Base-by-base conservation (phyloP, 2,888 invertebrate genomes). In the Calameuta filiformis region DNA sequence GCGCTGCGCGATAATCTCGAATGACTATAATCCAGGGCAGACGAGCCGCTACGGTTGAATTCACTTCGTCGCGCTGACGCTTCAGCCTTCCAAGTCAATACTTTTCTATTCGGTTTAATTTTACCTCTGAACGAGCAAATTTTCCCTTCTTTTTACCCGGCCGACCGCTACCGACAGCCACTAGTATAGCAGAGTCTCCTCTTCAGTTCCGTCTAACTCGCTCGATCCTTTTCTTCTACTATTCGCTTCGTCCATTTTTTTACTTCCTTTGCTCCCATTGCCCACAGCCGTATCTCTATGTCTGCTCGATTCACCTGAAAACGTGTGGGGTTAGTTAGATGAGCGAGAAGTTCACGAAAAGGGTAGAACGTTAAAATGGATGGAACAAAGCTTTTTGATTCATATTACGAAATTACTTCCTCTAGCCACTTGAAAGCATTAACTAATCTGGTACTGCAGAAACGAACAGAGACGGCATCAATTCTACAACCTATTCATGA, bases 101-200 rank as follows among this genome's bases (percentile, higher is more conserved):
- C 78, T 82, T 80, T 79, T 79, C 80, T 76, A 80, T 81, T 76
- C 79, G 81, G 81, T 85, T 84, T 86, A 83, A 86, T 86, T 84
- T 83, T 81, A 82, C 80, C 85, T 78, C 79, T 73, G 78, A 78
- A 68, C 56, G 78, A 78, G 33, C 78, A 76, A 76, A 76, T 78
- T 75, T 76, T 76, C 78, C 76, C 78, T 78, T 76, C 75, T 78
- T 78, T 78, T 76, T 77, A 77, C 56, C 37, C 77, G 74, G 56
- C 77, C 69, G 75, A 77, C 75, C 75, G 77, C 75, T 69, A 75
- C 75, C 73, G 73, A 77, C 73, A 68, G 40, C 37, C n/a, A 74
- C 73, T 68, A 34, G 75, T 3, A n/a, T 33, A 35, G 69, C 35
- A 35, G 33, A n/a, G n/a, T 30, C 23, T 23, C 2, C 56, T 56